These are phyloP conservation scores for Spilarctia lutea DNA, from an alignment of 2,888 invertebrate genomes.

Conservation along the genomic window DNA sequence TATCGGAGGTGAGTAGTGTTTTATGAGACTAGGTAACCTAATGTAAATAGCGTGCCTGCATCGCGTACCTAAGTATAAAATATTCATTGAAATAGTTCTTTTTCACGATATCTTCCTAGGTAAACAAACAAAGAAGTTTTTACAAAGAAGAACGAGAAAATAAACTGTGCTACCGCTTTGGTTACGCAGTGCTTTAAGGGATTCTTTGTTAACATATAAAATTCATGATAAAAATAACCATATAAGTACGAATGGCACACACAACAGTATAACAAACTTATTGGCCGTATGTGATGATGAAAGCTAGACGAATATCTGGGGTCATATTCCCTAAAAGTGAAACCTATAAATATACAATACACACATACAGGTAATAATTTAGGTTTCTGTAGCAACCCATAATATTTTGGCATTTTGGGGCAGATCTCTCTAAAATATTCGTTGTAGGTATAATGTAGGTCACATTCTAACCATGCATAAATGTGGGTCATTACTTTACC, in stretches of 20 bases:
- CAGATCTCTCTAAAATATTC: constrained; percentile 8
- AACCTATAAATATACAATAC: no score
- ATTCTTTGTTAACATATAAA: no score
- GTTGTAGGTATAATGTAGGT: constrained; percentile 10
- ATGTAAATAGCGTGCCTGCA: background rate
- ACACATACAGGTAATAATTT: no score
- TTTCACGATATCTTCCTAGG: background rate
- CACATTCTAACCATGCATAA: constrained; percentile 13
- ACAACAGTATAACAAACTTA: background rate
- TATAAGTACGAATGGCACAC: background rate
- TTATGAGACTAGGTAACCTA: background rate
- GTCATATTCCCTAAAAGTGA: background rate
- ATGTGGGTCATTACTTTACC: constrained; percentile 24
- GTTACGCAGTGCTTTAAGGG: background rate
- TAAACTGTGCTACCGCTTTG: background rate
- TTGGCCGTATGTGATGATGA: background rate
- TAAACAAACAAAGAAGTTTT: background rate
- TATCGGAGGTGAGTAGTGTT: background rate
- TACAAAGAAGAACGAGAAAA: no score
- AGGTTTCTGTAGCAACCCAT: background rate
- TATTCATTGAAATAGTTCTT: background rate
- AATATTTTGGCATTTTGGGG: background rate
- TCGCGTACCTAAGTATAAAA: background rate
- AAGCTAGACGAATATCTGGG: background rate
- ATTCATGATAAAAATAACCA: no score